A percentile compares a stretch with the other conserved stretches of the same genome.
These are phyloP conservation scores for Callopanchax toddi DNA, from an alignment of 2,113 vertebrate species.

Conservation along the genomic window DNA sequence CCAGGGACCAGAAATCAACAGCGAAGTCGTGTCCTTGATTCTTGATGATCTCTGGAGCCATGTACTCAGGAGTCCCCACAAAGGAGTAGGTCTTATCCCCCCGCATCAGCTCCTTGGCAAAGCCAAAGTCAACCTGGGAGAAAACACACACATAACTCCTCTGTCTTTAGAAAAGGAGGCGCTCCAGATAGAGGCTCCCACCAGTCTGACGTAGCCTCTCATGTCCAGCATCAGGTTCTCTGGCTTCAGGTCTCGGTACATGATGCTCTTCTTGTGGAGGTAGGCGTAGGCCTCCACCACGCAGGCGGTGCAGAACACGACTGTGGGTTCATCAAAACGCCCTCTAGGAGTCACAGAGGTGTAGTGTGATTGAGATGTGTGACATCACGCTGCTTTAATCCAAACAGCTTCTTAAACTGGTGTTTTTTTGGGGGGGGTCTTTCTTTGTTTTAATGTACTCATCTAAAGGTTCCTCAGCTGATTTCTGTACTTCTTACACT, in stretches of 20 bases:
- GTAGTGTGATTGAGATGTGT: no score
- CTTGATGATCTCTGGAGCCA: conserved; percentile 86
- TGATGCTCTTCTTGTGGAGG: conserved; percentile 82
- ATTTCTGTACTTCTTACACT: conserved; percentile 66
- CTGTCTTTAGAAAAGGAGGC: neutral
- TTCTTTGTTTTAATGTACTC: no score
- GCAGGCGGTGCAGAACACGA: conserved; percentile 82
- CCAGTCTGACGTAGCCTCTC: conserved; percentile 84
- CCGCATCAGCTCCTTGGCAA: conserved; percentile 79
- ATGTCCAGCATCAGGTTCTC: conserved; percentile 87
- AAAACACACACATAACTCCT: neutral
- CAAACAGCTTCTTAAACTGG: no score
- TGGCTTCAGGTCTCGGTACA: conserved; percentile 87
- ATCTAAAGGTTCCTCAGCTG: neutral
- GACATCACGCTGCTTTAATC: no score
- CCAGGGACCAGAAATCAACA: conserved; percentile 86
- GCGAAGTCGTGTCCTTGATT: conserved; percentile 87
- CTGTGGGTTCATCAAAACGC: conserved; percentile 79
- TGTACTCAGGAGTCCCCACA: conserved; percentile 86
- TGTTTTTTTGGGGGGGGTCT: no score
- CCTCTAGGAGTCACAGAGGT: conserved; percentile 64
- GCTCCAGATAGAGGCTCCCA: conserved; percentile 26
- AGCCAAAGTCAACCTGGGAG: conserved; percentile 86
- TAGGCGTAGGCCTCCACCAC: conserved; percentile 86
- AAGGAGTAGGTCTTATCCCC: conserved; percentile 87